These are phyloP conservation scores for Drosophila birchii DNA, from an alignment of 2,888 invertebrate genomes.

Conservation along the genomic window DNA sequence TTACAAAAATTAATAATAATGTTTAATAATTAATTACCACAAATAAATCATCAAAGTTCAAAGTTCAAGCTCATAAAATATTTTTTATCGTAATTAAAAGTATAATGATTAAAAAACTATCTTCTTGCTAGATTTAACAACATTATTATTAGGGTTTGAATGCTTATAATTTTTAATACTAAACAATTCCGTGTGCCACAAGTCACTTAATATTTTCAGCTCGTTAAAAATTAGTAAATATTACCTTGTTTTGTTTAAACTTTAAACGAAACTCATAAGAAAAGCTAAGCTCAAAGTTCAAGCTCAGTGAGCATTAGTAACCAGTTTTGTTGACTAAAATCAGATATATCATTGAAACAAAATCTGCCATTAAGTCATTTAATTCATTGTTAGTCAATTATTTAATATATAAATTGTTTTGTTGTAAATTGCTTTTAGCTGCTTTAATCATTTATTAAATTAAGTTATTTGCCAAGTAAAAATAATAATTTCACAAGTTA, in stretches of 20 bases:
- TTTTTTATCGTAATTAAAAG: neutral
- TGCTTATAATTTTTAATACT: neutral
- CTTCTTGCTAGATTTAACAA: neutral
- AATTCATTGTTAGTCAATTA: neutral
- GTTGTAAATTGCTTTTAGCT: neutral
- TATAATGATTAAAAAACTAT: neutral
- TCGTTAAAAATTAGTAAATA: conserved; percentile 3
- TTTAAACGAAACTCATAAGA: neutral
- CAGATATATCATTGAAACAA: neutral
- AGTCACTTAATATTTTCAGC: neutral
- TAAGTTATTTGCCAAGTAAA: neutral
- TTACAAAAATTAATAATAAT: too few species aligned
- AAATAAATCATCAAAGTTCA: neutral
- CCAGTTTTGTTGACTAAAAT: neutral
- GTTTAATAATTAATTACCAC: too few species aligned
- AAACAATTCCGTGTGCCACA: neutral
- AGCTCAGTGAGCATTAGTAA: conserved; percentile 15
- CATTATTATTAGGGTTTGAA: neutral
- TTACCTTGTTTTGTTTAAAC: neutral
- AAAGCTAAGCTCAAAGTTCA: conserved; percentile 22
- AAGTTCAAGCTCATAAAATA: conserved; percentile 1
- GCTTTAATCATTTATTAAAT: neutral
- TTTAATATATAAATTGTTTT: conserved; percentile 5
- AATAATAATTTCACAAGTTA: neutral
- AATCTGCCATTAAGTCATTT: neutral